Evolutionary conservation across 35 echinoderm and acorn worm genomes (phyloP).

Genomic region (Apostichopus parvimensis): DNA sequence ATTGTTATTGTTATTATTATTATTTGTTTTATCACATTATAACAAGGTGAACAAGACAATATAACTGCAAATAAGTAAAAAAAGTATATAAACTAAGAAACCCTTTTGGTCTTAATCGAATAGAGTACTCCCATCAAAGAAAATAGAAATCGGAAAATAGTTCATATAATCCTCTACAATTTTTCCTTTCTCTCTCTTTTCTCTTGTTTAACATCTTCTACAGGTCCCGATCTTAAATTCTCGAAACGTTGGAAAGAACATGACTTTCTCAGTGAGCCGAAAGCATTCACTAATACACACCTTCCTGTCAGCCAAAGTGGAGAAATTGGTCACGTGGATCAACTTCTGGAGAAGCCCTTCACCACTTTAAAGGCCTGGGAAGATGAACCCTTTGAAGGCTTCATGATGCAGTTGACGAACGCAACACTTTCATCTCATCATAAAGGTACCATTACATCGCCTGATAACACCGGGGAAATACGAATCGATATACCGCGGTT

Average conservation of each 20-base stretch:
- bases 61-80: too few species aligned
- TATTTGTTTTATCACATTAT: too few species aligned
- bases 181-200: not conserved
- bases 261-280: constrained; percentile 12
- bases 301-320: not conserved
- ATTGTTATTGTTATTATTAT: too few species aligned
- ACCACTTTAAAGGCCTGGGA: not conserved
- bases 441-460: not conserved
- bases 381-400: not conserved
- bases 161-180: too few species aligned
- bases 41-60: too few species aligned
- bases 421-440: not conserved
- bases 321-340: not conserved
- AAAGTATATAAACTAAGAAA: too few species aligned
- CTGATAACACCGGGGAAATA: constrained; percentile 11
- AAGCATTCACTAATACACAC: not conserved
- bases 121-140: too few species aligned
- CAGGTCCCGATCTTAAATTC: constrained; percentile 17
- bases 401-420: not conserved
- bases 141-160: too few species aligned
- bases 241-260: constrained; percentile 1
- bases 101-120: too few species aligned
- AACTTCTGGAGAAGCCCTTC: not conserved
- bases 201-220: not conserved
- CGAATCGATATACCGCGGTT: constrained; percentile 18